Evolutionary conservation across 2,888 invertebrate genomes (phyloP), one percentile per base, ranked within the genome.

Genomic region (Cryptocephalus moraei): DNA sequence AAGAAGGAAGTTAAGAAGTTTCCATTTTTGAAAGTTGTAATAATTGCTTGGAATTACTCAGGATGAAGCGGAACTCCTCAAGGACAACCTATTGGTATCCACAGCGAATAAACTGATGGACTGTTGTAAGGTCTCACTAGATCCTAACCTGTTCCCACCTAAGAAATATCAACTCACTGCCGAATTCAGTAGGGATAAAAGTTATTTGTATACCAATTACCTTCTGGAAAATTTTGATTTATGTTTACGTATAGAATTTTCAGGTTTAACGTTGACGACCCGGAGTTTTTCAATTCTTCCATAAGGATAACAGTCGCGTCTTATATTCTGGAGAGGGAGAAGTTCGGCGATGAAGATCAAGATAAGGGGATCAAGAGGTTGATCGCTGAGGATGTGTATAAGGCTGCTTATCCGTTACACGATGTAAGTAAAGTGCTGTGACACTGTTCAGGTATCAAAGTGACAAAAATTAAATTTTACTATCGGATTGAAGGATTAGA

Each of bases 371-470:
- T 87, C 48, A 80, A 83, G 52, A 78, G 81, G 57, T 70, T 87
- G 32, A 60, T 86, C 47, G 68, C 73, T 33, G 80, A 82, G 60
- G 74, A 75, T 31, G 76, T 80, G 40, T 87, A 86, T 63, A 74
- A 74, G 39, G 82, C 82, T 49, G 83, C 85, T 9, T 87, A 84
- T 67, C 84, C 86, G 4, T 67, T 88, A 47, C 87, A 87, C 66
- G 86, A 87, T 72, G 86, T 84, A 70, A 75, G 76, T 69, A 51
- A 6, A 22, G 22, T 22, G 6, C 22, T 22, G 2, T 22, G 2
- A 22, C 22, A 6, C 22, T 22, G 3, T 22, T 22, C 22, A 22
- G 22, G 22, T 22, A 22, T 22, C 22, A 4, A 22, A 22, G 22
- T 22, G n/a, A 22, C 22, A 22, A 6, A 22, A 22, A n/a, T n/a